Evolutionary conservation across 2,797 vertebrate genomes (phyloP), one percentile per base, ranked within the genome.

Genomic region (Vireo griseus): DNA sequence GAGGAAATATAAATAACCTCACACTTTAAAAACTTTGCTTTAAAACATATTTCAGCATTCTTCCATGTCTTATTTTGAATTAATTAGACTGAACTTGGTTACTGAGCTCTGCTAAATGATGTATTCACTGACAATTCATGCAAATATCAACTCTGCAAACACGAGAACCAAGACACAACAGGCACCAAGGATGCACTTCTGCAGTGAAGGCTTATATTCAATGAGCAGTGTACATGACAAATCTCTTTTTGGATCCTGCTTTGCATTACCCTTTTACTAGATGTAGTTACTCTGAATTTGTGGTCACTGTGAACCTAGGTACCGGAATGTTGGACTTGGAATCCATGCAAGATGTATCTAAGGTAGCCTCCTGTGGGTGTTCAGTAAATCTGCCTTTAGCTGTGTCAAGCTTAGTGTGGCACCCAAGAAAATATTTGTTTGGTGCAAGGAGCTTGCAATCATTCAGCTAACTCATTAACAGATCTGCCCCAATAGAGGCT

Each of bases 221-320:
- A 78, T 11, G 10, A 67, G 18, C 15, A 52, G 13, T 9, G 5
- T 22, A 51, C 0, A 0, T 20, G 48, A 51, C 12, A 1, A 1
- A 39, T 8, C 16, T 9, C 11, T 55, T 42, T 75, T 61, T 74
- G 28, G 8, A 29, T 52, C n/a, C 57, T 44, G 44, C 21, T 66
- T 21, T 57, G 1, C 57, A 10, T n/a, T 50, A 31, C 11, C 20
- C 11, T 78, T 84, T 72, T 47, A 33, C 83, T 57, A 22, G 2
- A n/a, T 2, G 1, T 8, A n/a, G 40, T 54, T 61, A 37, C 13
- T 37, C 35, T 26, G 35, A n/a, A n/a, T 29, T 77, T 79, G 44
- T 24, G 16, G 39, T 61, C 14, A 3, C 48, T 65, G 26, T 29
- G 33, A 39, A 50, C 45, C 26, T 71, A 13, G 21, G 8, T n/a